Evolutionary conservation across 1,140 invertebrate species (phyloP).

Genomic region (Tenebrio molitor): DNA sequence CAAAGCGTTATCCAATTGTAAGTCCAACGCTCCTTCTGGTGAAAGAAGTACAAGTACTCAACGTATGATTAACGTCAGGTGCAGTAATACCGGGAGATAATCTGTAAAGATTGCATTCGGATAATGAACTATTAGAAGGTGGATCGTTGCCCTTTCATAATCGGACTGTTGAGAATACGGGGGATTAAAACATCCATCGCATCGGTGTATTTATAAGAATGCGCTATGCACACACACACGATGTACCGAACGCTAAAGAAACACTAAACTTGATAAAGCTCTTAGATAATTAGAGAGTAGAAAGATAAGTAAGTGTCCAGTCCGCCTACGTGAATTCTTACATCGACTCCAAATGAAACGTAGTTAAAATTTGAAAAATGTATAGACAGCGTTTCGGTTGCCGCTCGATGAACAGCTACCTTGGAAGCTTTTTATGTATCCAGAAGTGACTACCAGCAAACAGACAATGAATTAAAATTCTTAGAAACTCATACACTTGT

Average conservation of each 20-base stretch:
- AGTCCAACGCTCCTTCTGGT: background rate
- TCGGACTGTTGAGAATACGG: slow-evolving; percentile 49
- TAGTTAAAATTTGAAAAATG: slow-evolving; percentile 54
- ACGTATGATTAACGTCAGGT: slow-evolving; percentile 10
- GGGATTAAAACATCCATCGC: slow-evolving; percentile 52
- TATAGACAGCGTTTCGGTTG: slow-evolving; percentile 46
- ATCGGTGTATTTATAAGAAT: slow-evolving; percentile 47
- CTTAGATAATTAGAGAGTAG: slow-evolving; percentile 63
- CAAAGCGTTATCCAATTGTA: too few relatives aligned
- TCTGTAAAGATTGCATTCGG: slow-evolving; percentile 10
- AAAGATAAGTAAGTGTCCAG: slow-evolving; percentile 62
- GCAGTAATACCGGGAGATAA: slow-evolving; percentile 15
- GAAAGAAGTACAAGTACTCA: slow-evolving; percentile 16
- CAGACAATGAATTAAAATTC: slow-evolving; percentile 57
- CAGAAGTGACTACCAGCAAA: slow-evolving; percentile 53
- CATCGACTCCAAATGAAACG: slow-evolving; percentile 46
- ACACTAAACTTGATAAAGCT: slow-evolving; percentile 62
- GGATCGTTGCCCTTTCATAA: slow-evolving; percentile 52
- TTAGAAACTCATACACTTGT: slow-evolving; percentile 54
- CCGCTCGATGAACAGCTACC: slow-evolving; percentile 43
- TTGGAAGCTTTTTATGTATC: slow-evolving; percentile 47
- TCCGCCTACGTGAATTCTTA: slow-evolving; percentile 61
- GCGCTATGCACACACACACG: slow-evolving; percentile 50
- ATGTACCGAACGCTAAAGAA: slow-evolving; percentile 55
- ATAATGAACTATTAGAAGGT: slow-evolving; percentile 18